Evolutionary conservation across 2,888 invertebrate genomes (phyloP), one percentile per base, ranked within the genome.

Genomic region (Rugalucina vietnamica): DNA sequence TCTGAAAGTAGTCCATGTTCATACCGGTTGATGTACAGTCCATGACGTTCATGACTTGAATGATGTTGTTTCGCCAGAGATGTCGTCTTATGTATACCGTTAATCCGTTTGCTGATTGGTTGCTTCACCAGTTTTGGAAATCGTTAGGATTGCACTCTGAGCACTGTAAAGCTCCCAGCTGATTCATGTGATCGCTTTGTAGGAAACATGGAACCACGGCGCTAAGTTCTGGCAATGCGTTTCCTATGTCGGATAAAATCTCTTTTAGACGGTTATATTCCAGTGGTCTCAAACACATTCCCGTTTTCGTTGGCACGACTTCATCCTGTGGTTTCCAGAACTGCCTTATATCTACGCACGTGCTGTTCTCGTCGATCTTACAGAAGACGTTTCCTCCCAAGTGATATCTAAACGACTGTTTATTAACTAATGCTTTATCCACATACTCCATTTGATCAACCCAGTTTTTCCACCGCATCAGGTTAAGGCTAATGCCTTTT

Each of bases 261-360:
- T 73, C 50, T 43, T 76, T 84, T 32, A 84, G 60, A 71, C 60
- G 60, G 29, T 8, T 5, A 36, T 84, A 81, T 75, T 81, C 78
- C 10, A 18, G 3, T 12, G 81, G 84, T 72, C 77, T 36, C 29
- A 81, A 74, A 43, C 71, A 57, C 39, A 78, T 32, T 18, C 84
- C 78, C 69, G 65, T 81, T 43, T 54, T 80, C 18, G 74, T 75
- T 14, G 84, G 84, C 39, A 81, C 57, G 24, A 77, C 39, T 34
- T 74, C 69, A 8, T 73, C 71, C 54, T 81, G 39, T 4, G 85
- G 85, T 74, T 81, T 78, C 85, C 85, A 85, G 49, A 71, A 85
- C 72, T 79, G 60, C 65, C 85, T 73, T 21, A 85, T 69, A 65
- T 81, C 81, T 34, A 85, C 79, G 60, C 80, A 78, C 14, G 54